These are phyloP conservation scores for Camelus bactrianus DNA, from an alignment of 2,113 vertebrate genomes.

Conservation along the genomic window DNA sequence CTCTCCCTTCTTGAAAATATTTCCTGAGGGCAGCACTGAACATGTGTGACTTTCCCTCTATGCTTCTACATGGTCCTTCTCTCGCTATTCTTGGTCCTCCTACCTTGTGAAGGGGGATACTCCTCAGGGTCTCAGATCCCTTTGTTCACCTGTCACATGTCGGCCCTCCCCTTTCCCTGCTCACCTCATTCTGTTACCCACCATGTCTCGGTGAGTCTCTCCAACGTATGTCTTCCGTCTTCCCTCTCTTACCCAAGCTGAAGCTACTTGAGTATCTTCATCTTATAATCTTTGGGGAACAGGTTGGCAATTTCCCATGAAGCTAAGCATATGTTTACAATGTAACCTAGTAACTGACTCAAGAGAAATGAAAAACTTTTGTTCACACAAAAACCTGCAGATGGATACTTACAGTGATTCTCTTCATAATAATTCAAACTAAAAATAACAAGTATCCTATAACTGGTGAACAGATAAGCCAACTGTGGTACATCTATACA, in stretches of 20 bases:
- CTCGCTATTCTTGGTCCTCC: neutral
- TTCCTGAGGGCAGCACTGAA: neutral
- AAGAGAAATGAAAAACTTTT: neutral
- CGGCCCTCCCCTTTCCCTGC: too few species aligned
- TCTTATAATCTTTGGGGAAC: neutral
- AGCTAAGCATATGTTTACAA: neutral
- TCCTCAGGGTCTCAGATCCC: neutral
- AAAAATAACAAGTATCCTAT: neutral
- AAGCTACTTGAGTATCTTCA: neutral
- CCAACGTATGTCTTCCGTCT: neutral
- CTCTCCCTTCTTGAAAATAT: neutral
- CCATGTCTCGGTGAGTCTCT: neutral
- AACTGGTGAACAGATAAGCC: neutral
- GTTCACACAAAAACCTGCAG: neutral
- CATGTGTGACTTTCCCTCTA: neutral
- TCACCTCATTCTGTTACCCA: neutral
- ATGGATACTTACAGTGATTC: neutral
- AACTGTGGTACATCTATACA: neutral
- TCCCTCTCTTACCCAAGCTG: neutral
- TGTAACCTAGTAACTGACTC: neutral
- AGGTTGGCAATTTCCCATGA: neutral
- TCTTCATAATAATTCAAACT: neutral
- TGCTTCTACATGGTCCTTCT: neutral
- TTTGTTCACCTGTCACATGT: neutral
- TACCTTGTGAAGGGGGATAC: neutral